Evolutionary conservation across 2,113 vertebrate species (phyloP).

Genomic region (Siniperca chuatsi): DNA sequence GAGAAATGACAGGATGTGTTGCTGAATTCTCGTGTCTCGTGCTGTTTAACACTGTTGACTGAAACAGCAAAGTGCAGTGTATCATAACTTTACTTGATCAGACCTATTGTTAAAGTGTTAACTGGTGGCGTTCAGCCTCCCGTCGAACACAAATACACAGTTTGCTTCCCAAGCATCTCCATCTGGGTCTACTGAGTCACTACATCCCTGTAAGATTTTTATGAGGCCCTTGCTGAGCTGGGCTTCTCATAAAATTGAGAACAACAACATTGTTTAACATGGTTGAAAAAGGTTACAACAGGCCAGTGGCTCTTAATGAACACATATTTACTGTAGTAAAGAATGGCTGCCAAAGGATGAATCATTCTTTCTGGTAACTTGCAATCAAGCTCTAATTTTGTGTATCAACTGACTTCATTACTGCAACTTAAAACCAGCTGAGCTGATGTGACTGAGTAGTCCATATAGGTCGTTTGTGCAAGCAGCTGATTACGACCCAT

Average conservation of each 20-base stretch:
- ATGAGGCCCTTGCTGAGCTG: constrained; percentile 11
- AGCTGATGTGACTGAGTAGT: background rate
- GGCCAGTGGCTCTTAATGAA: background rate
- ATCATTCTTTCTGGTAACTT: background rate
- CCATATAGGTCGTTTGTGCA: too few relatives aligned
- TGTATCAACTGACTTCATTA: background rate
- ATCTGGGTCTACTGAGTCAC: constrained; percentile 19
- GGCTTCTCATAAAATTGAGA: constrained; percentile 20
- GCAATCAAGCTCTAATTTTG: background rate
- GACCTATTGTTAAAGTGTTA: background rate
- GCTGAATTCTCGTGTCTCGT: constrained; percentile 12
- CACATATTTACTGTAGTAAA: background rate
- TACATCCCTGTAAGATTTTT: background rate
- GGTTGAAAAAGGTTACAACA: background rate
- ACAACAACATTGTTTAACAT: background rate
- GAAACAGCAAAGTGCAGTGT: background rate
- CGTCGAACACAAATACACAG: too few relatives aligned
- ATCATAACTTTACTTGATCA: background rate
- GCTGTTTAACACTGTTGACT: constrained; percentile 4
- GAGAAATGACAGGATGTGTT: background rate
- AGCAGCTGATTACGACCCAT: too few relatives aligned
- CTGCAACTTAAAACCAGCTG: background rate
- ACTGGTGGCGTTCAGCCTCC: background rate
- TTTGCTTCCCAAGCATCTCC: background rate
- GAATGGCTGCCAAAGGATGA: background rate